A percentile compares a stretch with the other conserved stretches of the same genome.
These are phyloP conservation scores for Mus spicilegus DNA, from an alignment of 2,113 vertebrate genomes.

Conservation along the genomic window DNA sequence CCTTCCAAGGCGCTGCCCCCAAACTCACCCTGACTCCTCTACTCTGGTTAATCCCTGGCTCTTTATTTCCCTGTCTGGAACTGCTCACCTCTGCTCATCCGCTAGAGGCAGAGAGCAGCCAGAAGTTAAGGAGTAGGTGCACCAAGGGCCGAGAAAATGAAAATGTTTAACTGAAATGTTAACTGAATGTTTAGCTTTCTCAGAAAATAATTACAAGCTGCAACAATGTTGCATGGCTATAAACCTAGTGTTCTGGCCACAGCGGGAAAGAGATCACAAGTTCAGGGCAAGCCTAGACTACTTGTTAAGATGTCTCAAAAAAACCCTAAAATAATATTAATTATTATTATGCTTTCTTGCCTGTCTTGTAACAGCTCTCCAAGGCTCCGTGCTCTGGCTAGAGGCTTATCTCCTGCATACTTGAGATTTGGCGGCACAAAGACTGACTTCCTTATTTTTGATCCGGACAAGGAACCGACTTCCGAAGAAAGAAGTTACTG, in stretches of 20 bases:
- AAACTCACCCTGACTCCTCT: not conserved
- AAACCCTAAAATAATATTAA: not conserved
- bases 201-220: not conserved
- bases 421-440: conserved; percentile 95
- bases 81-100: not conserved
- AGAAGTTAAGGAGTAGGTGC: not conserved
- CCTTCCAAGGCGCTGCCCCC: not conserved
- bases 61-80: not conserved
- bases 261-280: not conserved
- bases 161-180: not conserved
- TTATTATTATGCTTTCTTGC: conserved; percentile 9
- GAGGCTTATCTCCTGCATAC: conserved; percentile 91
- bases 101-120: not conserved
- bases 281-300: not conserved
- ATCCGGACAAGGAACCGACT: conserved; percentile 85
- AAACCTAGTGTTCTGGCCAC: not conserved
- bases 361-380: conserved; percentile 87
- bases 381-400: conserved; percentile 89
- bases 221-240: not conserved
- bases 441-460: conserved; percentile 95
- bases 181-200: not conserved
- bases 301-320: not conserved
- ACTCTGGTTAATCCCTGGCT: not conserved
- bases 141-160: not conserved
- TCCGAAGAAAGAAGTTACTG: conserved; percentile 81